phyloP scores from a whole-genome alignment of 2,113 vertebrate species.

The Stomatorhinus ivindoensis region DNA sequence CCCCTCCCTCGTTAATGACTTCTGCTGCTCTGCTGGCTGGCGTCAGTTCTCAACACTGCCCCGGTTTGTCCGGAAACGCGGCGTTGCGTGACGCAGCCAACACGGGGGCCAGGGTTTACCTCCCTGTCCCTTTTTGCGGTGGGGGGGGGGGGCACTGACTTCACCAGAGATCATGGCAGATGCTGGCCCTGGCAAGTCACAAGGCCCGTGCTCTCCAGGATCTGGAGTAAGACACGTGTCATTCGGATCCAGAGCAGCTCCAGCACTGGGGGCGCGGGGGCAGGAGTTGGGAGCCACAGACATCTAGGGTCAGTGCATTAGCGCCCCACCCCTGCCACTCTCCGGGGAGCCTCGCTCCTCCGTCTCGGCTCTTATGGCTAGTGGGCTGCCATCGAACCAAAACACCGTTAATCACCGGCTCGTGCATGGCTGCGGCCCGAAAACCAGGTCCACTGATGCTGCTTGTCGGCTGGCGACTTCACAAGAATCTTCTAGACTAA shows the following conservation, averaged over 20 bases:
- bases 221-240: neutral
- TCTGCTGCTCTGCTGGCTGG: neutral
- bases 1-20: neutral
- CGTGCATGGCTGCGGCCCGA: conserved; percentile 47
- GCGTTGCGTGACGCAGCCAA: conserved; percentile 17
- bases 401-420: conserved; percentile 54
- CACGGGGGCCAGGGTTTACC: neutral
- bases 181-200: neutral
- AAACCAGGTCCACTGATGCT: conserved; percentile 51
- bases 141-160: neutral
- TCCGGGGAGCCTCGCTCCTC: conserved; percentile 50
- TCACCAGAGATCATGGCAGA: conserved; percentile 11
- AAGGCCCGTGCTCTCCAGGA: neutral
- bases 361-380: conserved; percentile 51
- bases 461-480: conserved; percentile 16
- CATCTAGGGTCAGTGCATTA: conserved; percentile 54
- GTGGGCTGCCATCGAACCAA: conserved; percentile 51
- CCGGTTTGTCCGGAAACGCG: conserved; percentile 18
- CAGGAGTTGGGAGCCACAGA: conserved; percentile 23
- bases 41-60: conserved; percentile 21
- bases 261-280: conserved; percentile 18
- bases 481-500: neutral
- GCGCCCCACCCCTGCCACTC: conserved; percentile 42
- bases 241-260: neutral
- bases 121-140: neutral